These are phyloP conservation scores for Pyrgus malvae DNA, from an alignment of 2,888 invertebrate species.

Conservation along the genomic window DNA sequence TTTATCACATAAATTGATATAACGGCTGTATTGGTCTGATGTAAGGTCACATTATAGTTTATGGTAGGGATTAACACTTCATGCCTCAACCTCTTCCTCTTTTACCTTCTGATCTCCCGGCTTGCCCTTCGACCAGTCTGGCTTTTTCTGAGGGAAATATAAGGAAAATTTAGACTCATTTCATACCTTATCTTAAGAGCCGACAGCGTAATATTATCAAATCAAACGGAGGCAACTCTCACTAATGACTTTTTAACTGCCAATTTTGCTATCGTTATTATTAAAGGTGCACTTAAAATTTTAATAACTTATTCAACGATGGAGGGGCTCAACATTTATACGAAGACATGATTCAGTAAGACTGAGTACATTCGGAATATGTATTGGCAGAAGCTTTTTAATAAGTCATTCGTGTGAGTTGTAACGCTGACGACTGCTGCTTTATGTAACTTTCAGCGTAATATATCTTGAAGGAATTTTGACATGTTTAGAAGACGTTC, in stretches of 20 bases:
- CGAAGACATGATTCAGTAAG: too few relatives aligned
- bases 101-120: constrained; percentile 95
- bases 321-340: too few relatives aligned
- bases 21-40: constrained; percentile 57
- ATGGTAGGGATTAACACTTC: constrained; percentile 74
- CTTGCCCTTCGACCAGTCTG: constrained; percentile 96
- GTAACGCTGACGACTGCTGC: constrained; percentile 5
- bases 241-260: neutral
- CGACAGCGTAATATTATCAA: constrained; percentile 28
- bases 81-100: constrained; percentile 92
- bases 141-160: constrained; percentile 90
- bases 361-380: too few relatives aligned
- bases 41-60: constrained; percentile 64
- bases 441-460: neutral
- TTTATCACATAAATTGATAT: constrained; percentile 59
- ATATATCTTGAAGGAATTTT: neutral
- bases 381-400: too few relatives aligned
- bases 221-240: constrained; percentile 22
- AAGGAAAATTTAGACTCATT: constrained; percentile 38
- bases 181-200: neutral
- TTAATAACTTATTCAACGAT: too few relatives aligned
- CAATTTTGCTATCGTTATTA: too few relatives aligned
- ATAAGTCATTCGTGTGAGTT: constrained; percentile 11
- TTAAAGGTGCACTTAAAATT: too few relatives aligned
- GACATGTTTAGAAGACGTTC: neutral